phyloP scores from a whole-genome alignment of 2,797 vertebrate species.

The Acanthiza pusilla region DNA sequence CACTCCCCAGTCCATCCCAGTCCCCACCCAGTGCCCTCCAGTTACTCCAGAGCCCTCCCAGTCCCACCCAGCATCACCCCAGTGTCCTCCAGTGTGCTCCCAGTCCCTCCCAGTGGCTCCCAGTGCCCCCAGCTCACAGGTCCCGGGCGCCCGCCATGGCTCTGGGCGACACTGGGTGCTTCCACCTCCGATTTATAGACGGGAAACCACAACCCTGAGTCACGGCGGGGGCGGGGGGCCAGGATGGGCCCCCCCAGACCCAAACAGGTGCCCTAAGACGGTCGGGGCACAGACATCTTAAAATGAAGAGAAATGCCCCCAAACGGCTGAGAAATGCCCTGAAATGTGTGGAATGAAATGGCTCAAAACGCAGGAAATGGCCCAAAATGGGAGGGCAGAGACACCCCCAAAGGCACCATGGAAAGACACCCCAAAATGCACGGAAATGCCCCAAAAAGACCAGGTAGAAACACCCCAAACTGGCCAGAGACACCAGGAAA shows the following conservation, averaged over 20 bases:
- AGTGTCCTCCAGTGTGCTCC: neutral
- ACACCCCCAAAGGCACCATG: fast-evolving
- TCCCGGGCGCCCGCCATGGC: neutral
- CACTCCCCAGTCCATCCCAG: neutral
- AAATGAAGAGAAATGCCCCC: neutral
- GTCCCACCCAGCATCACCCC: neutral
- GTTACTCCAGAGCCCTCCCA: neutral
- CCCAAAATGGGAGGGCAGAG: no score
- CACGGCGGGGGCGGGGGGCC: neutral
- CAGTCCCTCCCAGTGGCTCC: neutral
- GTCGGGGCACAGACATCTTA: neutral
- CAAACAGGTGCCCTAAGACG: neutral
- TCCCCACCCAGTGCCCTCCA: neutral
- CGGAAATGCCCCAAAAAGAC: neutral
- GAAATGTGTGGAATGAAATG: neutral
- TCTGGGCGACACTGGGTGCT: neutral
- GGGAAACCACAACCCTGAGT: neutral
- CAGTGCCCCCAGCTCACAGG: neutral
- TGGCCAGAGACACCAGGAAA: neutral
- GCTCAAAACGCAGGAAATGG: neutral
- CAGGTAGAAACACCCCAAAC: neutral
- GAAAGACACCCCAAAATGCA: neutral
- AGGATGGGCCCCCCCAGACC: neutral
- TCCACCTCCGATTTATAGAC: neutral
- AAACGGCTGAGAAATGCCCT: neutral